Evolutionary conservation across 2,113 vertebrate species (phyloP).

Genomic region (Aythya baeri): DNA sequence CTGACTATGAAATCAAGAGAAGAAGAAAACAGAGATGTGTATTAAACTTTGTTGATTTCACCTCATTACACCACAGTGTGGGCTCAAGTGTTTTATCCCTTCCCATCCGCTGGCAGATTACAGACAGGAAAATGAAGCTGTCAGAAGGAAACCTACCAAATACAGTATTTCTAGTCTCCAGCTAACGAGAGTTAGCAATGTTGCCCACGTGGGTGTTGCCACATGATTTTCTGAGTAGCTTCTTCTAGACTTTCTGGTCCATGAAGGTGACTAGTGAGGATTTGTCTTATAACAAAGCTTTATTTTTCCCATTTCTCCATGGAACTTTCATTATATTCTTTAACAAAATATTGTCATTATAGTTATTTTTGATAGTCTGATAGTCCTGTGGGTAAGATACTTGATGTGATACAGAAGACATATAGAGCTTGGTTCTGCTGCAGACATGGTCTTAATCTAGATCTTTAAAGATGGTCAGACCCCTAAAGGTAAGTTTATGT

Average conservation of each 20-base stretch:
- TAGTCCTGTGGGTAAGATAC: background rate
- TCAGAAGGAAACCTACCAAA: background rate
- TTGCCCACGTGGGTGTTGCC: background rate
- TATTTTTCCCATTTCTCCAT: background rate
- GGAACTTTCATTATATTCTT: background rate
- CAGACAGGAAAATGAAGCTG: background rate
- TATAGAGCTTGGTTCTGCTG: accelerated
- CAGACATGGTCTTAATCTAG: background rate
- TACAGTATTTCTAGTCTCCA: background rate
- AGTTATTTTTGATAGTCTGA: background rate
- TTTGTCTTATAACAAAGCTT: background rate
- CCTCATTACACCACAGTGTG: background rate
- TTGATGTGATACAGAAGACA: background rate
- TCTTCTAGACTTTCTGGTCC: background rate
- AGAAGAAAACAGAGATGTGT: background rate
- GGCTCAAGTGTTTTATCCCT: background rate
- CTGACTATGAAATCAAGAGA: background rate
- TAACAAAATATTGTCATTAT: background rate
- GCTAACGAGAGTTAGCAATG: background rate
- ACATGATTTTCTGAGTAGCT: background rate
- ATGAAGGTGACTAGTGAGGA: background rate
- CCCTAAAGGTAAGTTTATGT: background rate
- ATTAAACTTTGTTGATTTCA: background rate
- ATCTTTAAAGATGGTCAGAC: background rate
- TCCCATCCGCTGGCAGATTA: background rate